These are phyloP conservation scores for Brachionus koreanus DNA, from an alignment of 1,140 invertebrate genomes.

Conservation along the genomic window DNA sequence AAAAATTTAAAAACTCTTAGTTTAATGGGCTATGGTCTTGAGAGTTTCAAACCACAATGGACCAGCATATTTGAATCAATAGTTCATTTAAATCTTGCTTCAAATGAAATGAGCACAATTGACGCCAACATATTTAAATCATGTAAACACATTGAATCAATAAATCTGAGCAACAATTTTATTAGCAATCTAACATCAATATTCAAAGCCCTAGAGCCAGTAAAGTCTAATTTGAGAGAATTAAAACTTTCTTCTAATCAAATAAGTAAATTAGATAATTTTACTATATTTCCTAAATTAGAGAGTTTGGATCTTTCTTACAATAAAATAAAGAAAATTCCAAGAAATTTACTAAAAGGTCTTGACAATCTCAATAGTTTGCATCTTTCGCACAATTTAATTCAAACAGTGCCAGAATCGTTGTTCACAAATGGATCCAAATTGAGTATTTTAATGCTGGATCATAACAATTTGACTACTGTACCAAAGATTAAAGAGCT, in stretches of 20 bases:
- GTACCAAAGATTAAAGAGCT: neutral
- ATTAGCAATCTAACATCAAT: neutral
- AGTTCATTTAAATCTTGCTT: neutral
- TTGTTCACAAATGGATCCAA: neutral
- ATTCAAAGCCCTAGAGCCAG: neutral
- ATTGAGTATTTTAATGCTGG: neutral
- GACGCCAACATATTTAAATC: neutral
- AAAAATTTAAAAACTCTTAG: neutral
- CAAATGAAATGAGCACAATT: neutral
- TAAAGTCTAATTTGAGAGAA: neutral
- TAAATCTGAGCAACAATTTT: conserved; percentile 20
- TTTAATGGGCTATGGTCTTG: neutral
- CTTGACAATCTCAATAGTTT: neutral
- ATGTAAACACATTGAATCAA: neutral
- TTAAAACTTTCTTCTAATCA: neutral
- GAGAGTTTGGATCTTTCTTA: neutral
- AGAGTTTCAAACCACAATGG: conserved; percentile 13
- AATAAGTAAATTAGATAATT: neutral
- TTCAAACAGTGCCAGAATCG: neutral
- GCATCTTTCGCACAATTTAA: neutral
- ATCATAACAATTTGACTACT: neutral
- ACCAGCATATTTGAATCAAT: neutral
- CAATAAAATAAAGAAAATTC: neutral
- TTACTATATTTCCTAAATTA: neutral
- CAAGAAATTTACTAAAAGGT: neutral